These are phyloP conservation scores for Parus major DNA, from an alignment of 2,113 vertebrate genomes.

Conservation along the genomic window DNA sequence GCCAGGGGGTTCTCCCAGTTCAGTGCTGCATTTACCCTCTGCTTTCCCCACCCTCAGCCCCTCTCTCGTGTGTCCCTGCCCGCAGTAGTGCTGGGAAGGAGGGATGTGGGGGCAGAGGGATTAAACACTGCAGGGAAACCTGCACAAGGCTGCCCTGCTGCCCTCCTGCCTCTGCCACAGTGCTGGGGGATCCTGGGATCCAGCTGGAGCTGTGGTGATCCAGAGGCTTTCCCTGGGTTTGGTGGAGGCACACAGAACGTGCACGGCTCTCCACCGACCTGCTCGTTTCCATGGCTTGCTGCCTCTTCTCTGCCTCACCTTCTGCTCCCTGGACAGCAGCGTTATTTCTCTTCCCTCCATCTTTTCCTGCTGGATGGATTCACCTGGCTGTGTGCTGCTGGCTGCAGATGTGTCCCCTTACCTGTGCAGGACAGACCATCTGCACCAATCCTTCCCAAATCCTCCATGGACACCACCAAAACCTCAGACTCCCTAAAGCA, in stretches of 20 bases:
- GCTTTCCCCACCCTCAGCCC: neutral
- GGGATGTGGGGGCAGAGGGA: neutral
- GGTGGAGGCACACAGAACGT: accelerated
- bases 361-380: neutral
- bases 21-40: neutral
- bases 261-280: neutral
- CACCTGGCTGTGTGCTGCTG: neutral
- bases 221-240: neutral
- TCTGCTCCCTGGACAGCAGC: neutral
- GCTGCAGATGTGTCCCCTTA: neutral
- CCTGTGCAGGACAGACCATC: neutral
- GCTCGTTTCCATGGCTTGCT: neutral
- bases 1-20: accelerated
- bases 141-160: neutral
- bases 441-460: neutral
- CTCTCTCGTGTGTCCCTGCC: neutral
- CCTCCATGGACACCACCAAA: neutral
- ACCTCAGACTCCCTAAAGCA: neutral
- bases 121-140: neutral
- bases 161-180: accelerated
- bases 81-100: accelerated
- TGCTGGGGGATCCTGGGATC: neutral
- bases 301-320: neutral
- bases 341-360: neutral
- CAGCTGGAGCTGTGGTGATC: neutral